Conservation (phyloP, 1,140 invertebrate genomes). For the Panagrolaimus sp. region DNA sequence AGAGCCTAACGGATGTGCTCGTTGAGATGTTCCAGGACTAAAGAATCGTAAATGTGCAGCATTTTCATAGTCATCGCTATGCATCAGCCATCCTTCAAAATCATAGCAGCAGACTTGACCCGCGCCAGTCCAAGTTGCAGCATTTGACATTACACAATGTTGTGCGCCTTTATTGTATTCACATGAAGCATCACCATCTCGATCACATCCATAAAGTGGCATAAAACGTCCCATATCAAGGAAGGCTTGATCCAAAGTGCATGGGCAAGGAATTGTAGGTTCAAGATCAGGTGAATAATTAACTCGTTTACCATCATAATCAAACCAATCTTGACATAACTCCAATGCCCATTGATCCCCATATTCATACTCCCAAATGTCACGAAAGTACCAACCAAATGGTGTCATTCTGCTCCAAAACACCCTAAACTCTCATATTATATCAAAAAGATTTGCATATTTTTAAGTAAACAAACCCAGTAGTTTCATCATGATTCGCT, state of each 20-base stretch:
- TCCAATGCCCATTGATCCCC: conserved; percentile 70
- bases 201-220: conserved; percentile 83
- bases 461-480: conserved; percentile 72
- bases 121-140: conserved; percentile 78
- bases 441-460: conserved; percentile 66
- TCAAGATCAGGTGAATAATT: conserved; percentile 51
- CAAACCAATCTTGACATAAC: conserved; percentile 80
- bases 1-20: conserved; percentile 36
- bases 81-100: conserved; percentile 78
- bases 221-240: conserved; percentile 69
- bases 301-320: conserved; percentile 66
- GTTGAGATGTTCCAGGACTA: conserved; percentile 38
- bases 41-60: conserved; percentile 39
- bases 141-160: conserved; percentile 84
- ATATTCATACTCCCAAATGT: conserved; percentile 75
- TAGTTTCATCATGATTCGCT: conserved; percentile 61
- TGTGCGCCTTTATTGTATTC: conserved; percentile 78
- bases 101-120: conserved; percentile 96
- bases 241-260: conserved; percentile 74
- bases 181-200: conserved; percentile 80
- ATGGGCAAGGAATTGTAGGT: conserved; percentile 73
- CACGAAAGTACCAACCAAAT: conserved; percentile 81
- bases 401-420: conserved; percentile 71
- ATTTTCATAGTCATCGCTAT: conserved; percentile 77
- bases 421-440: conserved; percentile 30